Evolutionary conservation across 2,888 invertebrate genomes (phyloP), one percentile per base, ranked within the genome.

Genomic region (Venustoraphidia nigricollis): DNA sequence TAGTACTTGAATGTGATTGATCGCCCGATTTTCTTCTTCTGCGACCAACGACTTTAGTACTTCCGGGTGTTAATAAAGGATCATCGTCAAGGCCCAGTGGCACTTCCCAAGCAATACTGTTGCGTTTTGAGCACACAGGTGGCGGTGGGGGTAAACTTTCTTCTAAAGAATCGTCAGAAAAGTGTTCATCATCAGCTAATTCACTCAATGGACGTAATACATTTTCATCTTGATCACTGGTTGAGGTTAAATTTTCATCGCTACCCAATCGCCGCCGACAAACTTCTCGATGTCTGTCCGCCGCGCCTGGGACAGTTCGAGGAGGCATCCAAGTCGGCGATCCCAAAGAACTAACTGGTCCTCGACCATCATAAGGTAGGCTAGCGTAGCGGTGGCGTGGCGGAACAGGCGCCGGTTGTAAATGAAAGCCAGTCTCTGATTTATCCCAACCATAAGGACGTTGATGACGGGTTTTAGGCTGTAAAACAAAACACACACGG

Each of bases 21-120:
- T 73, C 74, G 43, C 72, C 71, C 37, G 72, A 73, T 60, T 72
- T 73, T 61, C 72, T 66, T 64, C 74, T 69, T 64, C 73, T 65
- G 58, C 73, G 65, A 54, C 73, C 69, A 46, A 71, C 79, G 51
- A 80, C 80, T 67, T 79, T 79, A 53, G 79, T 80, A 60, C 78
- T 79, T 46, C 79, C 83, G 41, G 83, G 83, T 42, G 80, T 80
- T 52, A 81, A 73, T 41, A 81, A 70, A 50, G 80, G 77, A 62
- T 81, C 80, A 60, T 73, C 72, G 62, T 79, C 80, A 62, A 82
- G 81, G 49, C 75, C 75, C 58, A 89, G 73, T 53, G 87, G 81
- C 53, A 89, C 87, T 72, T 89, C 87, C 88, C 89, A 88, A 53
- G 88, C 87, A 56, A 88, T 86, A 62, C 87, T 86, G 62, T 82